Evolutionary conservation across 2,113 vertebrate species (phyloP), one percentile per base, ranked within the genome.

Genomic region (Arothron firmamentum): DNA sequence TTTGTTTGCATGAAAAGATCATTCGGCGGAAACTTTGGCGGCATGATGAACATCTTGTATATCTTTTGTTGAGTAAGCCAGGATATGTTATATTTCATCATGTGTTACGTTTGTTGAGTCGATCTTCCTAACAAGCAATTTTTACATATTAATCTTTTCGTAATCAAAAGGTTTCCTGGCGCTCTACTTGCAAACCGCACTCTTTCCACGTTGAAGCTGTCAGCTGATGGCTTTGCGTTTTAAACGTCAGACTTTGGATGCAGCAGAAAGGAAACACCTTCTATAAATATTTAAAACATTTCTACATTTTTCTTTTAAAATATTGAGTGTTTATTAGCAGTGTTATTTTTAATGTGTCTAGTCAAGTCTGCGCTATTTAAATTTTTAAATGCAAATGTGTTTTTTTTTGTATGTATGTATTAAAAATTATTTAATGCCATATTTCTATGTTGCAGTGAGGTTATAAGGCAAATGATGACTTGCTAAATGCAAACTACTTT

Each of bases 1-100:
- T 64, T 73, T 74, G 66, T 70, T 76, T 79, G 77, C 52, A 58
- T 62, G 23, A 52, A 48, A 59, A 28, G 2, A 52, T 1, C 45
- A 23, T 52, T 34, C 70, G 59, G 79, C 79, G 75, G 85, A 82
- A 84, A 85, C 73, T 85, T 87, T 78, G 64, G 78, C 74, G 79
- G 52, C 52, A 46, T 18, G 43, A 28, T 20, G 25, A 42, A 50
- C 52, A n/a, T 19, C 21, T 23, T 60, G 55, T 28, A 21, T 34
- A 58, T n/a, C 21, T 63, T 23, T 65, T 66, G 77, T 71, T 74
- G 65, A 52, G 79, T 57, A 67, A 79, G 76, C 81, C 70, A 25
- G 42, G n/a, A n/a, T 66, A 62, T 70, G 56, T 79, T 59, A 0
- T 3, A 65, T 19, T 56, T 61, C 17, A n/a, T 31, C 46, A 45